Base-by-base conservation (phyloP, 2,113 vertebrate species). In the Tympanuchus pallidicinctus region DNA sequence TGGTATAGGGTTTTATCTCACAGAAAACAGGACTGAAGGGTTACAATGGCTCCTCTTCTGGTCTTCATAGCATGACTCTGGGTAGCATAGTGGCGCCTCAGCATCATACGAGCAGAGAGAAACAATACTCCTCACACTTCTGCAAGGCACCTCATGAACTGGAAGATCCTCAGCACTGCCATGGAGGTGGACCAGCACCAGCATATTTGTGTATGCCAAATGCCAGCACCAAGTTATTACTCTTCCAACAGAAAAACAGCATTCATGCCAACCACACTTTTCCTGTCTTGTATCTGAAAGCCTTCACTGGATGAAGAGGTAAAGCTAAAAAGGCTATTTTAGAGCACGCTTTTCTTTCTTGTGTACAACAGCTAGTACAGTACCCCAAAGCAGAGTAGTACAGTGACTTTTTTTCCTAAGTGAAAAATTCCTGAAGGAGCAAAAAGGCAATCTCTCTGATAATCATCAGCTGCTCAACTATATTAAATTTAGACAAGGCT, bases 401-500 rank as follows among this genome's bases (percentile, higher is more conserved):
- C n/a, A 66, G 75, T 0, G 10, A 85, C 42, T 89, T 86, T 45
- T 45, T 76, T 89, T 79, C 83, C 79, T 63, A 82, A 95, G 91
- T 95, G 86, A 96, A 94, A 93, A 95, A 94, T 90, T 97, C 94
- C 84, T 79, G 36, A 86, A 94, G 95, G 96, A 97, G 82, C 78
- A 94, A 79, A 94, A 95, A 95, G 92, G 86, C 32, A 84, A 86
- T 94, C 82, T 93, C 56, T 80, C 38, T 92, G 94, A 94, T 94
- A 92, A 95, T 96, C 88, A 92, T 95, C 92, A 87, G 88, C 96
- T 95, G 84, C 92, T 95, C 88, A 91, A 86, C 84, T 91, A 36
- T 93, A 94, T 97, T 95, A 95, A 97, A 96, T 94, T 96, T 81
- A 82, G 91, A 89, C 95, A 91, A 93, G 94, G 92, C 94, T 95